Conservation (phyloP, 2,113 vertebrate species). For the Abramis brama region DNA sequence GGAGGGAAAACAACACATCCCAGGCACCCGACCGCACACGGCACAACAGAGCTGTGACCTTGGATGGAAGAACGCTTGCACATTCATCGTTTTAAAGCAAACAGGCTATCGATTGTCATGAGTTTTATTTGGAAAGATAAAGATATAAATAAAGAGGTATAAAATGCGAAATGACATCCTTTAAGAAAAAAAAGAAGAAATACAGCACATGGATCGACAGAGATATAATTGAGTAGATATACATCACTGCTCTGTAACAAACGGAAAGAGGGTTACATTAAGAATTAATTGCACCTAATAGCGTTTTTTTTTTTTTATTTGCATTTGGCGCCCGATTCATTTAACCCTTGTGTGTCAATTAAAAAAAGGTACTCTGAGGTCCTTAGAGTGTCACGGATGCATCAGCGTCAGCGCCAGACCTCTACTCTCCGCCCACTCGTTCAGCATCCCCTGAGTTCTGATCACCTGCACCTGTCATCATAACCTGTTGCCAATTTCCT, state of each 20-base stretch:
- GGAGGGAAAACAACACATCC: constrained; percentile 35
- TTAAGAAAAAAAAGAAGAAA: not conserved
- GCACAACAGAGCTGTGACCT: constrained; percentile 15
- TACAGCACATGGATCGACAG: not conserved
- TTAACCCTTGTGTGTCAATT: not conserved
- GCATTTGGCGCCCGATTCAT: not conserved
- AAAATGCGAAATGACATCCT: not conserved
- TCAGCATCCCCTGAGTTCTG: no score
- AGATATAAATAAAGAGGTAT: not conserved
- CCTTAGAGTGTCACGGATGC: no score
- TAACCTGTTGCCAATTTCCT: no score
- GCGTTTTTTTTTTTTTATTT: not conserved
- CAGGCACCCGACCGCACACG: not conserved
- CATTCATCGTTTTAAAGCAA: not conserved
- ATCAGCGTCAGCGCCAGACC: no score
- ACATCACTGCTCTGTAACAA: no score
- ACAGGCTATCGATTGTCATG: not conserved
- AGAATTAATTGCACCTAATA: not conserved
- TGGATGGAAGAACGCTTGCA: not conserved
- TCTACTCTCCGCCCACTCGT: no score
- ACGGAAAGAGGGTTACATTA: not conserved
- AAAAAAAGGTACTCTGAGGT: no score
- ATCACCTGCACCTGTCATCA: no score
- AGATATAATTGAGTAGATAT: not conserved
- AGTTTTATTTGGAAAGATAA: not conserved